Conservation (phyloP, 2,113 vertebrate species). For the Chaetodon auriga region DNA sequence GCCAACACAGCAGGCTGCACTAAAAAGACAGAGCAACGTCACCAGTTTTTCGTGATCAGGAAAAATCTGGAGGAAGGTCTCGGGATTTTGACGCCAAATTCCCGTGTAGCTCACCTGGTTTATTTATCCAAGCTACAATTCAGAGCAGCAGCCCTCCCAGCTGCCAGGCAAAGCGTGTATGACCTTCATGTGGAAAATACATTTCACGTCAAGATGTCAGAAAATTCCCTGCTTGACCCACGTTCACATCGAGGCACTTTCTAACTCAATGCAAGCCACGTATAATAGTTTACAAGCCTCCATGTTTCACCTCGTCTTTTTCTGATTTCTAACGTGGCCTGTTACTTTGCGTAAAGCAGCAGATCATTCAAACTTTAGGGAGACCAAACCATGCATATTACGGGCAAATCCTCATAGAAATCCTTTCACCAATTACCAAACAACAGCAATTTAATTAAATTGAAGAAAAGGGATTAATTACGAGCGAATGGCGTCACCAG, state of each 20-base stretch:
- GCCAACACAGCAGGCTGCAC: constrained; percentile 43
- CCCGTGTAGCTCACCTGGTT: constrained; percentile 25
- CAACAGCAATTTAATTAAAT: constrained; percentile 29
- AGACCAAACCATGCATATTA: background rate
- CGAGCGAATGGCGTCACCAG: constrained; percentile 19
- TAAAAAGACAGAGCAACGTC: constrained; percentile 40
- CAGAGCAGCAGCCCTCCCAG: background rate
- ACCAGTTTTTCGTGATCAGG: constrained; percentile 23
- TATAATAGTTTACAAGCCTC: background rate
- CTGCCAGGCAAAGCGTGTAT: background rate
- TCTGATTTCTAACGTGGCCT: background rate
- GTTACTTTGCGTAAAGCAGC: constrained; percentile 4
- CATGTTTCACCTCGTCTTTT: constrained; percentile 1
- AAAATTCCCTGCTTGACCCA: background rate
- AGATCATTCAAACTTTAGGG: background rate
- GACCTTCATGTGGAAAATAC: constrained; percentile 27
- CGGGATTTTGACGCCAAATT: constrained; percentile 7
- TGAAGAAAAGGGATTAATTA: background rate
- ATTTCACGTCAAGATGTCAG: constrained; percentile 13
- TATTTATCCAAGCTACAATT: constrained; percentile 28
- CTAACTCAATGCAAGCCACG: background rate
- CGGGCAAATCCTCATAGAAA: background rate
- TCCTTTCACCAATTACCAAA: constrained; percentile 10
- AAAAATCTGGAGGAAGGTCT: constrained; percentile 6
- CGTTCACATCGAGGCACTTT: background rate